Percentiles rank a stretch among this genome's conserved stretches.
phyloP scores from a whole-genome alignment of 1,140 invertebrate genomes.

The Drosophila pseudoobscura region DNA sequence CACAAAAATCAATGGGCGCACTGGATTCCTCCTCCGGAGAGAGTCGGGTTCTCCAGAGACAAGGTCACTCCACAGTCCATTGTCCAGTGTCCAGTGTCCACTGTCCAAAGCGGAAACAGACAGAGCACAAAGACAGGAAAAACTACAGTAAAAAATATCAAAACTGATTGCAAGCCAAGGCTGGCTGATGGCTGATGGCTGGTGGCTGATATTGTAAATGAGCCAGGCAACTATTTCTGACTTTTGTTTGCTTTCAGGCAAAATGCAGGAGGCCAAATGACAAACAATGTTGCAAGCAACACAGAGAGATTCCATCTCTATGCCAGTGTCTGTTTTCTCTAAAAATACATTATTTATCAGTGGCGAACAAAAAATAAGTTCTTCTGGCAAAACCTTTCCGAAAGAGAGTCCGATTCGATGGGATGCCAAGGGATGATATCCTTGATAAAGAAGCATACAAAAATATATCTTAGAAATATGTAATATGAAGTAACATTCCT shows the following conservation, averaged over 20 bases:
- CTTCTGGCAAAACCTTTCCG: background rate
- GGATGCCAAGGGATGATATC: background rate
- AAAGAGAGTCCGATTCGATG: too few species aligned
- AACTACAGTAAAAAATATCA: background rate
- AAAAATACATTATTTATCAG: too few species aligned
- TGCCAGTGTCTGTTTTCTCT: too few species aligned
- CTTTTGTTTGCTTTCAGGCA: conserved; percentile 36
- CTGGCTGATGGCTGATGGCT: background rate
- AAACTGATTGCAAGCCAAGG: conserved; percentile 24
- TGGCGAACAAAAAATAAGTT: too few species aligned
- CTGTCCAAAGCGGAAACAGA: conserved; percentile 26
- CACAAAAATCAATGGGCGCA: conserved; percentile 67
- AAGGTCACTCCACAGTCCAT: conserved; percentile 50
- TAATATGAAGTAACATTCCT: too few species aligned
- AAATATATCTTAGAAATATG: too few species aligned
- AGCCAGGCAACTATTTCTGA: conserved; percentile 46
- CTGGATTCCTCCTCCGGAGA: conserved; percentile 17
- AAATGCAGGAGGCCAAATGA: conserved; percentile 21
- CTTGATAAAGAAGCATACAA: too few species aligned
- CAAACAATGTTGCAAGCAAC: conserved; percentile 14
- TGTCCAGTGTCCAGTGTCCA: conserved; percentile 46
- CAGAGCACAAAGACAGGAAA: conserved; percentile 29
- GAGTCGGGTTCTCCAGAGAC: conserved; percentile 13
- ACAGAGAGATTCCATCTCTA: too few species aligned
- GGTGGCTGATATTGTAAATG: conserved; percentile 38